These are phyloP conservation scores for Ursus arctos DNA, from an alignment of 2,113 vertebrate species.

Conservation along the genomic window DNA sequence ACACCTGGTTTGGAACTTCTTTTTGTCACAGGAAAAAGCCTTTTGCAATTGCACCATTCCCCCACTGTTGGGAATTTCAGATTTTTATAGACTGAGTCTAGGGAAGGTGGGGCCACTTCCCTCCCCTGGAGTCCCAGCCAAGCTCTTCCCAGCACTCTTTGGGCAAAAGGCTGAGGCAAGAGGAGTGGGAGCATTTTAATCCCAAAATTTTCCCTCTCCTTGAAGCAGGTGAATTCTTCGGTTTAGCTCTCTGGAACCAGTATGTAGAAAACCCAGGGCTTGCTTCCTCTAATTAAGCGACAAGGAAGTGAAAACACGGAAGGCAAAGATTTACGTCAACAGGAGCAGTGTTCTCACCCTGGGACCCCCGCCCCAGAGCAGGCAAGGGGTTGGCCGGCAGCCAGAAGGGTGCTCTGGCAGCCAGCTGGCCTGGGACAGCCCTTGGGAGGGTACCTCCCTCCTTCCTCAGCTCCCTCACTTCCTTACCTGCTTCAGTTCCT, in stretches of 20 bases:
- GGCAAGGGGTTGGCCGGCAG: background rate
- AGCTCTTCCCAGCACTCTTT: background rate
- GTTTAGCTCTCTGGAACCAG: background rate
- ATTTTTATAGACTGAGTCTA: background rate
- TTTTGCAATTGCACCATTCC: background rate
- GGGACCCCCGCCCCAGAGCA: background rate
- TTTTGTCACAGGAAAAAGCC: background rate
- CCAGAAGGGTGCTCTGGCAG: background rate
- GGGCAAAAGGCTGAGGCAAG: background rate
- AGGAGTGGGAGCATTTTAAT: background rate
- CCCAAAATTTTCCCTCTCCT: background rate
- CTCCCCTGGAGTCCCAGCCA: background rate
- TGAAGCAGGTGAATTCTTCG: background rate
- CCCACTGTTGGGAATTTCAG: background rate
- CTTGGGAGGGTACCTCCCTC: background rate
- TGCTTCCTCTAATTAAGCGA: background rate
- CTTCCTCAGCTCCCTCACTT: accelerated
- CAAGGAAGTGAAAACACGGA: background rate
- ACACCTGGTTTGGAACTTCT: background rate
- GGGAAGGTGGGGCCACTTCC: accelerated
- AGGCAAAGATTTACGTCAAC: background rate
- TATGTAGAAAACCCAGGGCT: background rate
- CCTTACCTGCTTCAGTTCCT: background rate
- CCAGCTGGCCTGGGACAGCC: background rate
- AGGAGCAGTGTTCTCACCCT: accelerated